A percentile compares a stretch with the other conserved stretches of the same genome.
phyloP scores from a whole-genome alignment of 1,140 invertebrate genomes.

The Trachymyrmex septentrionalis region DNA sequence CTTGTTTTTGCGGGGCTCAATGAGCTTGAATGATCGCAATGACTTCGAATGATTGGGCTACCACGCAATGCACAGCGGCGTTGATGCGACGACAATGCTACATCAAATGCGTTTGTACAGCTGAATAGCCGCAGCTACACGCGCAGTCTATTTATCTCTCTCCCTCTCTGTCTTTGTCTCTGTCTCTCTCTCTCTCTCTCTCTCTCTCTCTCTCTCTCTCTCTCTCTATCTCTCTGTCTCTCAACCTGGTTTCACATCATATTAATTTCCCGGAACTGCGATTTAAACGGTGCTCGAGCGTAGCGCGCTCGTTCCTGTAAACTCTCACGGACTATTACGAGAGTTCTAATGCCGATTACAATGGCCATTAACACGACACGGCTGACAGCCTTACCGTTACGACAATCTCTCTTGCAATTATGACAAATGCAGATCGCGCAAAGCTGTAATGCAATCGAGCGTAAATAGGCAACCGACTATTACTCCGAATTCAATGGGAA shows the following conservation, averaged over 20 bases:
- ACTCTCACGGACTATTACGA: constrained; percentile 54
- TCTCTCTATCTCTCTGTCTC: not conserved
- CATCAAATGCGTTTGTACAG: constrained; percentile 53
- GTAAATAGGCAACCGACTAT: not conserved
- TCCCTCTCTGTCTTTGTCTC: not conserved
- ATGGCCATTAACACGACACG: constrained; percentile 56
- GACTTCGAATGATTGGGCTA: constrained; percentile 38
- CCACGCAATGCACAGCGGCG: constrained; percentile 6
- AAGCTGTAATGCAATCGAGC: constrained; percentile 31
- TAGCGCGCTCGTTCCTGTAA: constrained; percentile 49
- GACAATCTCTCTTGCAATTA: constrained; percentile 47
- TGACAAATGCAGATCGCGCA: constrained; percentile 47
- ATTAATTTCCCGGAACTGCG: constrained; percentile 60
- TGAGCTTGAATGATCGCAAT: constrained; percentile 29
- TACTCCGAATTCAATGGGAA: not conserved
- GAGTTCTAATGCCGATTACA: constrained; percentile 61
- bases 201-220: not conserved
- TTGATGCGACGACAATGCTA: constrained; percentile 47
- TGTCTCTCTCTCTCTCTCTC: not conserved
- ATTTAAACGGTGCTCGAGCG: constrained; percentile 53
- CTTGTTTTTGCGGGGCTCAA: constrained; percentile 35
- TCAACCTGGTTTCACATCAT: constrained; percentile 55
- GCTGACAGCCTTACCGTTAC: constrained; percentile 55
- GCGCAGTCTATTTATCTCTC: constrained; percentile 21
- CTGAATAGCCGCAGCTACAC: constrained; percentile 37